Base-by-base conservation (phyloP, 2,888 invertebrate species). In the Latheticus oryzae region DNA sequence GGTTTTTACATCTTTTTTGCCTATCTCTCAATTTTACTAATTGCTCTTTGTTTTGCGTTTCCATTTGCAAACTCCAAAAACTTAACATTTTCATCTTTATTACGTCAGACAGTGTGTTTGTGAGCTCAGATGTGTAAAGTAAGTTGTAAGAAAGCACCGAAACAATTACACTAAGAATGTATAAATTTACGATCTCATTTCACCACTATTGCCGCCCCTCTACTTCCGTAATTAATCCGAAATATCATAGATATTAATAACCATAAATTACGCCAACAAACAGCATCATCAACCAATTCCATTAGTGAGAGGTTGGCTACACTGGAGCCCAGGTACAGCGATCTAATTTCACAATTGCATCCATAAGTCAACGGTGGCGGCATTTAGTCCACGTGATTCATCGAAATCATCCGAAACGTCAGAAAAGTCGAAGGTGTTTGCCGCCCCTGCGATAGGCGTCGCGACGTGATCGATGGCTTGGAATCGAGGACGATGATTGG, bases 271-370 rank as follows among this genome's bases (percentile, higher is more conserved):
- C 71, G 62, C 68, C 66, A 69, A 70, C 72, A 75, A 75, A 75
- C 73, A 73, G 68, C 70, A 74, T 72, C 75, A 75, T 68, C 70
- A 71, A 70, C 70, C 75, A 76, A 76, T 75, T 73, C 75, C 74
- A 76, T 76, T 76, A 73, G 68, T 50, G 16, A 13, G 57, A 62
- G 63, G 63, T 66, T 65, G 61, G 64, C 53, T 45, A 40, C 50
- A 56, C 55, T 51, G 56, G 52, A 47, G 64, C 61, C 62, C 67
- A 68, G 68, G 69, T 68, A 67, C 61, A 68, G 64, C 59, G 51
- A 75, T 76, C 73, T 76, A 76, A 77, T 77, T 76, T 75, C 76
- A 69, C 75, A 76, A 76, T 77, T 77, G 77, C 74, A 72, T 73
- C 73, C 75, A 76, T 77, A 76, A 77, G 70, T 77, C 76, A 76